These are phyloP conservation scores for Schizothorax lantsangensis DNA, from an alignment of 2,797 vertebrate genomes.

Conservation along the genomic window DNA sequence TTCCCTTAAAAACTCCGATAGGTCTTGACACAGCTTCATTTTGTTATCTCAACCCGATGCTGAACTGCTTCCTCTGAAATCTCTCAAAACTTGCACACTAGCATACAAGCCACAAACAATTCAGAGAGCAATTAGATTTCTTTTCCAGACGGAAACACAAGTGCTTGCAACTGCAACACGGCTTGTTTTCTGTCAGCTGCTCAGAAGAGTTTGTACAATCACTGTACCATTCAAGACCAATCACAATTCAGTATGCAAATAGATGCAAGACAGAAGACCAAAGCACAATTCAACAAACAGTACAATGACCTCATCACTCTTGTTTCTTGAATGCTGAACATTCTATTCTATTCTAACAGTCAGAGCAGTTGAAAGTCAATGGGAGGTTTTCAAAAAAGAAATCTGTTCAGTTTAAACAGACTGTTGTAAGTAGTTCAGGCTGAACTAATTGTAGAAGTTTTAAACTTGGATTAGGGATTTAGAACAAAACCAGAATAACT, in stretches of 20 bases:
- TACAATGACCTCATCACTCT: neutral
- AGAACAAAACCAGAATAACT: slow-evolving; percentile 5
- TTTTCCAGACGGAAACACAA: neutral
- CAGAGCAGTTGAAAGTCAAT: neutral
- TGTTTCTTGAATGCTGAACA: slow-evolving; percentile 8
- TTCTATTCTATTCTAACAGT: neutral
- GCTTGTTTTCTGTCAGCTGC: neutral
- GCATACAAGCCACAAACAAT: neutral
- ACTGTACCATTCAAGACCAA: slow-evolving; percentile 10
- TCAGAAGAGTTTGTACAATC: slow-evolving; percentile 14
- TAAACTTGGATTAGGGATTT: neutral
- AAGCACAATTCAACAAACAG: slow-evolving; percentile 5
- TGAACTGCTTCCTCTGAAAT: neutral
- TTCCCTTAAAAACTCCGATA: neutral
- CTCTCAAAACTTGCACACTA: neutral
- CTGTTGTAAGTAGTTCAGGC: neutral
- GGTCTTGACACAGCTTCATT: neutral
- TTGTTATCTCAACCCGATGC: neutral
- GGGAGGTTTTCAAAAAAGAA: neutral
- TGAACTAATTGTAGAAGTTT: slow-evolving; percentile 11
- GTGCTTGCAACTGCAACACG: neutral
- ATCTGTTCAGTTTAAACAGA: neutral
- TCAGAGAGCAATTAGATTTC: slow-evolving; percentile 10
- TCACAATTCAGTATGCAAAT: slow-evolving; percentile 9
- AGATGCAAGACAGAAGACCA: neutral